Evolutionary conservation across 2,888 invertebrate species (phyloP), one percentile per base, ranked within the genome.

Genomic region (Thereva nobilitata): DNA sequence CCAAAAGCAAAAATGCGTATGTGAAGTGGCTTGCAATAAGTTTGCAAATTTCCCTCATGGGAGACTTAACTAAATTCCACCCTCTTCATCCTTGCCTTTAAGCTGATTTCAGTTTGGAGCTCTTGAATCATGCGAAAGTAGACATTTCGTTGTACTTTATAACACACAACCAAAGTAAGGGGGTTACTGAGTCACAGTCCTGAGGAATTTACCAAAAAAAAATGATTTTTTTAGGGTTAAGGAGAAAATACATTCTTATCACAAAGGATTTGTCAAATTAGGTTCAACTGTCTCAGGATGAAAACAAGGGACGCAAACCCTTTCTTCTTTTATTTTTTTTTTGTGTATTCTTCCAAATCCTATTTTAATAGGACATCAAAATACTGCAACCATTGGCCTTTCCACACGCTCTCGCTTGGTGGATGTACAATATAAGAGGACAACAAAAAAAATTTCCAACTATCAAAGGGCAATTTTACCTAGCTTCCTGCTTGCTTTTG

Each of bases 61-160:
- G 61, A 41, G 50, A 50, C 50, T 61, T 61, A 61, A 61, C 50
- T 10, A 61, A 61, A 61, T 61, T 61, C 61, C 49, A 61, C 61
- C 38, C 61, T 23, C 23, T 23, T 23, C 23, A 23, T 23, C 1
- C 23, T 23, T 23, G 23, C 23, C 23, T 23, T 61, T 61, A 61
- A 61, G 61, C 61, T 61, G 61, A 61, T 61, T 59, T 49, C 47
- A 23, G 34, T 52, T 23, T 23, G 23, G 23, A 23, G 23, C 23
- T 23, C 23, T 23, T 23, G 23, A 23, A 23, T 23, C 23, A 23
- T 23, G 6, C 41, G 40, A 12, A 38, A n/a, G 5, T 12, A 41
- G 41, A 50, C 6, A 4, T 41, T 61, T 12, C 34, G 9, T 9
- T 6, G 45, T 4, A 10, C n/a, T 12, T 10, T n/a, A 61, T 10